Evolutionary conservation across 2,888 invertebrate species (phyloP).

Genomic region (Caenorhabditis angaria): DNA sequence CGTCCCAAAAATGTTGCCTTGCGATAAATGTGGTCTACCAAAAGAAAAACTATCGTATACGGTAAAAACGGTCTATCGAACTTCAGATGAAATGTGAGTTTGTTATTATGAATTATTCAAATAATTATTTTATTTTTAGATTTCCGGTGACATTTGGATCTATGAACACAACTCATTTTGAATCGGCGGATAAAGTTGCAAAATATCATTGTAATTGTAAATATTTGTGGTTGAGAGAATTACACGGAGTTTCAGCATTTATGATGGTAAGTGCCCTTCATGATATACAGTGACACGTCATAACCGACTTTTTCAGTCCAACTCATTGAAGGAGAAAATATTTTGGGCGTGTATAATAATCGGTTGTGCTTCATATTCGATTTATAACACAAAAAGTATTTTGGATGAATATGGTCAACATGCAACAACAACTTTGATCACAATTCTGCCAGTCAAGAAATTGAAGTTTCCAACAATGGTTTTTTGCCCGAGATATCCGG

Average conservation of each 20-base stretch:
- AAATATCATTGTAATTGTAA: constrained; percentile 49
- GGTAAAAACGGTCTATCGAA: neutral
- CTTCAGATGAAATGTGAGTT: neutral
- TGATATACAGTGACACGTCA: neutral
- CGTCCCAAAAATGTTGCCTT: neutral
- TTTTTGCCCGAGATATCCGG: constrained; percentile 48
- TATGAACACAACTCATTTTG: constrained; percentile 19
- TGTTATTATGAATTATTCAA: neutral
- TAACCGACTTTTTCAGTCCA: constrained; percentile 25
- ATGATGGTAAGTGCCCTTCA: constrained; percentile 40
- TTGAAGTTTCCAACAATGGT: constrained; percentile 47
- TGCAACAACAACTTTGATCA: constrained; percentile 45
- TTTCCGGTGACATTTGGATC: constrained; percentile 21
- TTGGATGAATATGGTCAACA: constrained; percentile 39
- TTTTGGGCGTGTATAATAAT: constrained; percentile 42
- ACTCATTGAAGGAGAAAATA: constrained; percentile 37
- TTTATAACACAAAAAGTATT: constrained; percentile 41
- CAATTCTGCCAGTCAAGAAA: constrained; percentile 43
- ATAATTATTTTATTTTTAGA: constrained; percentile 13
- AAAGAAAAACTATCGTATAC: neutral
- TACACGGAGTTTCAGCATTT: constrained; percentile 47
- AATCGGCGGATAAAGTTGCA: constrained; percentile 34
- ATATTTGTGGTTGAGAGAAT: constrained; percentile 50
- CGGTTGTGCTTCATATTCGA: constrained; percentile 33
- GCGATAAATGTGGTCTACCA: neutral